Conservation (phyloP, 2,797 vertebrate genomes). For the Myotis pilosus region DNA sequence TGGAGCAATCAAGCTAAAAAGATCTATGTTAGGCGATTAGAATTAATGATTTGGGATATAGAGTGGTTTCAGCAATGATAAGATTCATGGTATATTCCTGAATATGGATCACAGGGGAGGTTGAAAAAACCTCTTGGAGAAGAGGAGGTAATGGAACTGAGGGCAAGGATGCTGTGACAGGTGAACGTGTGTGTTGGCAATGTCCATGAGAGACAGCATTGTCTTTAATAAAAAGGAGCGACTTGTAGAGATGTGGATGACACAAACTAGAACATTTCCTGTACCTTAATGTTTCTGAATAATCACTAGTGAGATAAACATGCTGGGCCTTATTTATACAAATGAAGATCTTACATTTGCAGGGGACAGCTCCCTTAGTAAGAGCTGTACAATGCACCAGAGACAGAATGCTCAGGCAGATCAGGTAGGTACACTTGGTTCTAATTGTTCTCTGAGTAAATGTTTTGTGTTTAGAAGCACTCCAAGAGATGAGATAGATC, state of each 20-base stretch:
- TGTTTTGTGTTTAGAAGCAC: neutral
- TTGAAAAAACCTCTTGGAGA: neutral
- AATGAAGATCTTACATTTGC: neutral
- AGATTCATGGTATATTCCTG: neutral
- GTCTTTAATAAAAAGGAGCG: neutral
- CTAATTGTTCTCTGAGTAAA: neutral
- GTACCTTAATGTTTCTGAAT: neutral
- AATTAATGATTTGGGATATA: neutral
- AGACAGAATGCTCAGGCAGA: neutral
- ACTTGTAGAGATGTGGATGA: neutral
- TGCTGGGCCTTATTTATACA: neutral
- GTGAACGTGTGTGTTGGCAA: neutral
- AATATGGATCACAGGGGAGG: neutral
- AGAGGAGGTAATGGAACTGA: neutral
- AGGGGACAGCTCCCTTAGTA: neutral
- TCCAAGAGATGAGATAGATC: neutral
- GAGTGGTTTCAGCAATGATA: neutral
- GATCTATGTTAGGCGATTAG: neutral
- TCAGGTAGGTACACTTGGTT: neutral
- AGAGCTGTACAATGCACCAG: neutral
- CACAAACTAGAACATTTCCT: neutral
- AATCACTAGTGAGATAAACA: neutral
- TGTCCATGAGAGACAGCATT: neutral
- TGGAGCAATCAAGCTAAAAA: neutral
- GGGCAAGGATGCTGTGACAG: neutral